Evolutionary conservation across 2,113 vertebrate genomes (phyloP).

Genomic region (Synodontis membranacea): DNA sequence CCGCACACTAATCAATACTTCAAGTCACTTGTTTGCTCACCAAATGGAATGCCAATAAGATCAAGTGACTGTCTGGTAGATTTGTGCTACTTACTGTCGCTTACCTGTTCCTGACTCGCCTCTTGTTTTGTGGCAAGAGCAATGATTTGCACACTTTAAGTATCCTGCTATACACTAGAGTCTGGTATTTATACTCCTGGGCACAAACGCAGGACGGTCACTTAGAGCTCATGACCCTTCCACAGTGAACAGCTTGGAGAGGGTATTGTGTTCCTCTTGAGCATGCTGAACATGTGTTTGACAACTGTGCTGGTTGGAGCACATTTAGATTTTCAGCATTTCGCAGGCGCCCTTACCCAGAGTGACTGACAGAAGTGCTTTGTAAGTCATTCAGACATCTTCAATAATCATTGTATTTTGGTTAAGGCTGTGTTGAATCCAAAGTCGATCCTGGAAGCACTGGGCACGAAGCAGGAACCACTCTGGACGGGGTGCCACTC

Average conservation of each 20-base stretch:
- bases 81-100: slow-evolving; percentile 39
- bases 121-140: not conserved
- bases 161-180: not conserved
- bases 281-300: slow-evolving; percentile 6
- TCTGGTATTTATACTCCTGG: slow-evolving; percentile 24
- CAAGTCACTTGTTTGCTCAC: not conserved
- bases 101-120: not conserved
- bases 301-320: not conserved
- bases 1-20: slow-evolving; percentile 38
- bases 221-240: slow-evolving; percentile 23
- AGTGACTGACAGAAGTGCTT: not conserved
- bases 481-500: not conserved
- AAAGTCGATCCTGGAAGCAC: not conserved
- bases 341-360: not conserved
- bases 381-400: not conserved
- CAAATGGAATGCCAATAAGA: not conserved
- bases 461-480: not conserved
- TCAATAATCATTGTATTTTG: no score
- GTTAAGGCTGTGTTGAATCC: not conserved
- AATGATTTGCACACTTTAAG: not conserved
- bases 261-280: slow-evolving; percentile 11
- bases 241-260: not conserved
- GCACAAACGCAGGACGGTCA: slow-evolving; percentile 4
- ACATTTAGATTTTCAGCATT: not conserved
- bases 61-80: slow-evolving; percentile 18